A percentile compares a stretch with the other conserved stretches of the same genome.
phyloP scores from a whole-genome alignment of 1,140 invertebrate species.

The Polyergus mexicanus region DNA sequence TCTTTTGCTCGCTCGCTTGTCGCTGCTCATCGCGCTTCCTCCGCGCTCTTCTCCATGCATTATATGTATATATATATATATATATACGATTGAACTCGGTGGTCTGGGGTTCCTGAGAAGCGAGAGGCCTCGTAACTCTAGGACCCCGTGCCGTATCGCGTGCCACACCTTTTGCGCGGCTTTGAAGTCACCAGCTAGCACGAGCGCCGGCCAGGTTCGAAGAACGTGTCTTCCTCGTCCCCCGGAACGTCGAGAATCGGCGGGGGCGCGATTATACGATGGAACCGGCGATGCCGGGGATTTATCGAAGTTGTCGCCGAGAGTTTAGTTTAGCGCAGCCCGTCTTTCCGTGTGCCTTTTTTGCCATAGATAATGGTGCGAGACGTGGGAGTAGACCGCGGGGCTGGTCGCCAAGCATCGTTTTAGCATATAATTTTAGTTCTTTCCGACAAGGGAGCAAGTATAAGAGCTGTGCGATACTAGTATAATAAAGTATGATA shows the following conservation, averaged over 20 bases:
- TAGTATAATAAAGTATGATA: neutral
- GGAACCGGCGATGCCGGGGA: conserved; percentile 26
- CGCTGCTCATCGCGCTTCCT: conserved; percentile 51
- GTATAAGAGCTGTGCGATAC: neutral
- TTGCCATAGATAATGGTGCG: conserved; percentile 9
- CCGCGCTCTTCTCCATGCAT: conserved; percentile 67
- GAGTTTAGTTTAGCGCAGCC: conserved; percentile 10
- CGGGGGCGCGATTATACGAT: conserved; percentile 22
- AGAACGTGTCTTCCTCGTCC: neutral
- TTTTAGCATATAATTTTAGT: conserved; percentile 29
- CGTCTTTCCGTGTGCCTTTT: neutral
- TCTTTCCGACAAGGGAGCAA: neutral
- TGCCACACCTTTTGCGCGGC: conserved; percentile 71
- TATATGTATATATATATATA: too few species aligned
- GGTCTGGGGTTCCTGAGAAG: conserved; percentile 76
- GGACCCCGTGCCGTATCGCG: conserved; percentile 61
- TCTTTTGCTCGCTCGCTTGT: conserved; percentile 60
- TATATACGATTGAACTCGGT: conserved; percentile 71
- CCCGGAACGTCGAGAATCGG: neutral
- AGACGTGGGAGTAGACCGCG: conserved; percentile 35
- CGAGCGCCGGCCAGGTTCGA: conserved; percentile 11
- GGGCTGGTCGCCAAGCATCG: neutral
- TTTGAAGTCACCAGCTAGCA: conserved; percentile 63
- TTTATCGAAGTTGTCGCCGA: conserved; percentile 46
- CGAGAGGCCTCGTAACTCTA: conserved; percentile 67